Percentiles rank a stretch among this genome's conserved stretches.
phyloP scores from a whole-genome alignment of 1,140 invertebrate genomes.

The Apocrypta bakeri region DNA sequence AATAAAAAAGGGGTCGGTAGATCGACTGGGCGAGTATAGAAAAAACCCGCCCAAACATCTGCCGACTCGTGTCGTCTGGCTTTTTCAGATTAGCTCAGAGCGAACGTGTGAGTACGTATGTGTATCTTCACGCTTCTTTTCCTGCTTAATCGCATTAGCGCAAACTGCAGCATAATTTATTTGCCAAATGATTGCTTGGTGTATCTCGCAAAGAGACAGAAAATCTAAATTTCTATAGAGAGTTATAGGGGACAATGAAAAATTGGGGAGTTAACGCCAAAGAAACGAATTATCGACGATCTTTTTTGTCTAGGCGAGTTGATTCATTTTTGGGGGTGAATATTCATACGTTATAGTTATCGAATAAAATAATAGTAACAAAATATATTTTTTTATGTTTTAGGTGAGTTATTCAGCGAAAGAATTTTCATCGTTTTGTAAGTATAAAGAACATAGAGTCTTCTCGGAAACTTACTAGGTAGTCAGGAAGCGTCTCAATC shows the following conservation, averaged over 20 bases:
- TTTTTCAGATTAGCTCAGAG: conserved; percentile 10
- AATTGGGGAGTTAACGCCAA: neutral
- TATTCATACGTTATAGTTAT: neutral
- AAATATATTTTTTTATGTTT: neutral
- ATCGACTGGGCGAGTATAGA: neutral
- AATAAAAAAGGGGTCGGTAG: neutral
- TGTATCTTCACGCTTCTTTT: neutral
- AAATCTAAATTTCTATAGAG: no score
- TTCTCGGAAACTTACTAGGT: neutral
- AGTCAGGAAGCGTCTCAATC: neutral
- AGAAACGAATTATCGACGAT: neutral
- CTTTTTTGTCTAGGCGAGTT: neutral
- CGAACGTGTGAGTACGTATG: no score
- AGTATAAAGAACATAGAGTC: neutral
- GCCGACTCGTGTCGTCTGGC: conserved; percentile 3
- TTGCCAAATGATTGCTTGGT: neutral
- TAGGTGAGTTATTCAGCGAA: neutral
- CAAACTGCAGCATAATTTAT: neutral
- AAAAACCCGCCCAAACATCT: conserved; percentile 7
- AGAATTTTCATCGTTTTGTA: neutral
- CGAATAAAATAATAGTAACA: no score
- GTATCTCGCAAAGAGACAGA: no score
- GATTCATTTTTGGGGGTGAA: no score
- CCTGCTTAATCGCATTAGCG: neutral
- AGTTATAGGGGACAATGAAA: neutral